Evolutionary conservation across 2,888 invertebrate genomes (phyloP).

Genomic region (Drosophila anceps): DNA sequence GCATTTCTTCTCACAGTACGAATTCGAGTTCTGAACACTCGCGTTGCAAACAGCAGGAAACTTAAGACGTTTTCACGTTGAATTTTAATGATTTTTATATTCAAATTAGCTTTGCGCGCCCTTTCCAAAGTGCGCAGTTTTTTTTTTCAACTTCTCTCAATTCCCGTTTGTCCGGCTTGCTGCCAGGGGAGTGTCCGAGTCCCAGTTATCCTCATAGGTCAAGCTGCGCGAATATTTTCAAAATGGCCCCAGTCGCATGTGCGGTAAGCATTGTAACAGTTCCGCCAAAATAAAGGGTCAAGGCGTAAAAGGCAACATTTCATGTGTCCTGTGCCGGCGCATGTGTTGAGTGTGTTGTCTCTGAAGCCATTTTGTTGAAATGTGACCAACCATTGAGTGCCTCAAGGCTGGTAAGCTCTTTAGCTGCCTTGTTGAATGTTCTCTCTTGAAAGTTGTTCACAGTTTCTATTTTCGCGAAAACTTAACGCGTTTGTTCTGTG

Average conservation of each 20-base stretch:
- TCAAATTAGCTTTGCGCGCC: slow-evolving; percentile 75
- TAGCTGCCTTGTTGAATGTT: neutral
- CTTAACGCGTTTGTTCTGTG: neutral
- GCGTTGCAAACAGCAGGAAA: slow-evolving; percentile 65
- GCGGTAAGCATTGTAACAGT: slow-evolving; percentile 42
- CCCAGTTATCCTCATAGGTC: slow-evolving; percentile 55
- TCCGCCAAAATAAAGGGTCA: slow-evolving; percentile 67
- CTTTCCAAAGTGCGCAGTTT: slow-evolving; percentile 41
- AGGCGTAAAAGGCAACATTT: slow-evolving; percentile 55
- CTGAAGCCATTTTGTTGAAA: slow-evolving; percentile 61
- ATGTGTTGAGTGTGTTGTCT: slow-evolving; percentile 45
- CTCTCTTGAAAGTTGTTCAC: neutral
- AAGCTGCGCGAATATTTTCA: slow-evolving; percentile 63
- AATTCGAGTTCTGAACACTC: slow-evolving; percentile 17
- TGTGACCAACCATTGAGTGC: slow-evolving; percentile 41
- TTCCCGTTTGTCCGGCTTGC: slow-evolving; percentile 53
- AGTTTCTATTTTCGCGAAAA: slow-evolving; percentile 1
- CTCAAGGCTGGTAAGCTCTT: neutral
- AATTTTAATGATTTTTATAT: slow-evolving; percentile 82
- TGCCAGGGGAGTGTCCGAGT: slow-evolving; percentile 64
- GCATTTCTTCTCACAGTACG: slow-evolving; percentile 82
- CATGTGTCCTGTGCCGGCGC: slow-evolving; percentile 43
- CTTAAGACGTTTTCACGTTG: slow-evolving; percentile 78
- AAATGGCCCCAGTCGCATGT: slow-evolving; percentile 66
- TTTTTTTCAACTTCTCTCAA: neutral